These are phyloP conservation scores for Sebastes iracundus DNA, from an alignment of 2,797 vertebrate species.

Conservation along the genomic window DNA sequence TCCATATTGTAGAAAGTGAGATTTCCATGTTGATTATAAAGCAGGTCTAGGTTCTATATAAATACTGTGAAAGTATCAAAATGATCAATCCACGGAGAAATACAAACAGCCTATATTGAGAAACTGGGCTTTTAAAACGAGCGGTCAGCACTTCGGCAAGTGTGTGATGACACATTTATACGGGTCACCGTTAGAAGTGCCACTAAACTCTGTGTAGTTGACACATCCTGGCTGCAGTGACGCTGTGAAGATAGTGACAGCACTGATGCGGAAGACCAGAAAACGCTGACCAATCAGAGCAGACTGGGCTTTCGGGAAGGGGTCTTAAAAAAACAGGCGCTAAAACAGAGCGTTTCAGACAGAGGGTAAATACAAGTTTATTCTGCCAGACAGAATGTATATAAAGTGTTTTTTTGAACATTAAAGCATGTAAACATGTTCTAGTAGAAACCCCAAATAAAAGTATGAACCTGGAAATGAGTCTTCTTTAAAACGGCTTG, in stretches of 20 bases:
- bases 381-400: background rate
- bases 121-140: background rate
- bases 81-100: background rate
- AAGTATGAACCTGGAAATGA: background rate
- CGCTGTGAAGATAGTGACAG: background rate
- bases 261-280: background rate
- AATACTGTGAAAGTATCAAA: background rate
- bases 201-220: background rate
- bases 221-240: background rate
- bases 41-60: background rate
- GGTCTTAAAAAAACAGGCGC: background rate
- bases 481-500: background rate
- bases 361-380: no score
- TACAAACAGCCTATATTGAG: background rate
- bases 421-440: background rate
- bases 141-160: background rate
- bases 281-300: background rate
- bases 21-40: background rate
- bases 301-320: no score
- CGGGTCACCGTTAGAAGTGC: background rate
- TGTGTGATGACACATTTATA: background rate
- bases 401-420: background rate
- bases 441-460: background rate
- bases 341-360: no score
- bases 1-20: no score